These are phyloP conservation scores for Chrysodeixis includens DNA, from an alignment of 2,888 invertebrate species.

Conservation along the genomic window DNA sequence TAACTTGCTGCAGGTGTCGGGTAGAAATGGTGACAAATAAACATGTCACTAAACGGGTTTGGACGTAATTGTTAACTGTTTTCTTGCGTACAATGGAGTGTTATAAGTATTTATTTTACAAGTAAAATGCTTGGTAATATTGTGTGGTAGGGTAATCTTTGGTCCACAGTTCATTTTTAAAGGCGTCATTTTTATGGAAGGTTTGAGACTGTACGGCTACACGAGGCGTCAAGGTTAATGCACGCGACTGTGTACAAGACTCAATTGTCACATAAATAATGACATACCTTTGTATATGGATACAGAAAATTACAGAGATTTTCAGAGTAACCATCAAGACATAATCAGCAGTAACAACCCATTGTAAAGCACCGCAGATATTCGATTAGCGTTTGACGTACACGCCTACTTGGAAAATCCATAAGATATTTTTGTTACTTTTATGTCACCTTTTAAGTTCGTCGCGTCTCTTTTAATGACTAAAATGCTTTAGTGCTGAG, in stretches of 20 bases:
- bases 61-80: conserved; percentile 36
- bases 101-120: conserved; percentile 25
- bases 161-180: not conserved
- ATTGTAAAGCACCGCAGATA: conserved; percentile 23
- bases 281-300: conserved; percentile 27
- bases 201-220: conserved; percentile 39
- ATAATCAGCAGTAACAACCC: conserved; percentile 24
- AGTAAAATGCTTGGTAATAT: conserved; percentile 19
- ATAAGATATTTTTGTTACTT: not conserved
- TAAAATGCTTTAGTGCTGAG: not conserved
- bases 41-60: conserved; percentile 34
- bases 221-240: conserved; percentile 41
- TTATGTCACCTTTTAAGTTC: not conserved
- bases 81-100: conserved; percentile 24
- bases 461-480: not conserved
- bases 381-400: conserved; percentile 4
- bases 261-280: conserved; percentile 40
- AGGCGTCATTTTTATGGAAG: conserved; percentile 3
- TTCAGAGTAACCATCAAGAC: conserved; percentile 14
- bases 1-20: conserved; percentile 9
- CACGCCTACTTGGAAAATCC: not conserved
- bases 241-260: conserved; percentile 22
- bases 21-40: conserved; percentile 41
- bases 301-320: conserved; percentile 36
- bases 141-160: conserved; percentile 11